Percentiles rank a stretch among this genome's conserved stretches.
Evolutionary conservation across 2,113 vertebrate genomes (phyloP).

Genomic region (Strix uralensis): DNA sequence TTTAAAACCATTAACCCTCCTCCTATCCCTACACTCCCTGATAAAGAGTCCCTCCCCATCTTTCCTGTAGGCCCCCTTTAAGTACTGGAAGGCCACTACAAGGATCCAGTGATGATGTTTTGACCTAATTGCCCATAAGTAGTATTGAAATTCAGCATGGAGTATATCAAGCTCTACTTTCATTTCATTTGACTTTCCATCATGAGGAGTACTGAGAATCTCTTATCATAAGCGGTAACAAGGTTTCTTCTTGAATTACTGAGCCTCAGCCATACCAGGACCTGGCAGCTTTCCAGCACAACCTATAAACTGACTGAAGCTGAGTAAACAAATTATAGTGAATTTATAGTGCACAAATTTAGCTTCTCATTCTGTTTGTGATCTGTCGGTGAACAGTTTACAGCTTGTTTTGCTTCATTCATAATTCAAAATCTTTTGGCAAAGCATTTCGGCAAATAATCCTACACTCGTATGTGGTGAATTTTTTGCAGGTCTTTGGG

Average conservation of each 20-base stretch:
- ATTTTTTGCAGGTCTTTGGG: background rate
- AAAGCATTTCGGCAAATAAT: background rate
- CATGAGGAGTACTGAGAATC: background rate
- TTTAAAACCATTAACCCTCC: no score
- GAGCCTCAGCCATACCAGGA: background rate
- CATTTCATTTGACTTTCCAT: constrained; percentile 38
- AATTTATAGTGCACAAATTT: constrained; percentile 45
- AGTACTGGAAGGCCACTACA: no score
- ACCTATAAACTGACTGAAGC: constrained; percentile 39
- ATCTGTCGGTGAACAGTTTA: constrained; percentile 3
- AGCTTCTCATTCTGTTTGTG: constrained; percentile 11
- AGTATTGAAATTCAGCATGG: background rate
- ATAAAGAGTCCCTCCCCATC: no score
- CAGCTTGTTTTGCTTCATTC: constrained; percentile 30
- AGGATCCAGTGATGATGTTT: background rate
- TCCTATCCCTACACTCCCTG: no score
- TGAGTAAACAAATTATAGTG: constrained; percentile 46
- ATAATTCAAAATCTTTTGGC: constrained; percentile 25
- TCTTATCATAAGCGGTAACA: background rate
- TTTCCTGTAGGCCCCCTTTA: no score
- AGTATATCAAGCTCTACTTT: background rate
- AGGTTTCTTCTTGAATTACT: constrained; percentile 45
- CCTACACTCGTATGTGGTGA: background rate
- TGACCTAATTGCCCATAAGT: background rate
- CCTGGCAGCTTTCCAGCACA: constrained; percentile 22